A percentile compares a stretch with the other conserved stretches of the same genome.
These are phyloP conservation scores for Oxyruncus cristatus DNA, from an alignment of 2,113 vertebrate genomes.

Conservation along the genomic window DNA sequence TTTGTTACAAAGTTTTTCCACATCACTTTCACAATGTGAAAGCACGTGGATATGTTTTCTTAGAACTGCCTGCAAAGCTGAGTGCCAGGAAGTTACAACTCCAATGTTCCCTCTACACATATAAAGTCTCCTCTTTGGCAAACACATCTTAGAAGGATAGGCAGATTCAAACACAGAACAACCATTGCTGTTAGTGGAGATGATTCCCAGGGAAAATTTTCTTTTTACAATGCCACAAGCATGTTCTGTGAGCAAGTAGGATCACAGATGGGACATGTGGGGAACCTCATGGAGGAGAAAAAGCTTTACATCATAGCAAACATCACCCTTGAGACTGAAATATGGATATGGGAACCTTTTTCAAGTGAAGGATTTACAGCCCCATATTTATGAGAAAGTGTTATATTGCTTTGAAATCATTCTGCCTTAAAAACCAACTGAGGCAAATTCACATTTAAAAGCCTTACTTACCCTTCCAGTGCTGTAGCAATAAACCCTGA, in stretches of 20 bases:
- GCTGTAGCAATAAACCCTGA: not conserved
- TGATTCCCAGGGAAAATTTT: constrained; percentile 10
- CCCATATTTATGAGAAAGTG: not conserved
- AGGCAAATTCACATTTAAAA: not conserved
- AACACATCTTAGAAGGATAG: constrained; percentile 2
- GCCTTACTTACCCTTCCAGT: not conserved
- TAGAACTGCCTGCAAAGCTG: constrained; percentile 1
- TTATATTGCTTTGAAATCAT: not conserved
- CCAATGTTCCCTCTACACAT: not conserved
- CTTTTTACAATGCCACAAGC: not conserved
- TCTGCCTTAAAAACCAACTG: not conserved
- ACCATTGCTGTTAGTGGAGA: not conserved
- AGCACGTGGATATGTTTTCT: not conserved
- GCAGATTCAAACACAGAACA: not conserved
- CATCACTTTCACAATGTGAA: not conserved
- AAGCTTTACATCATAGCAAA: constrained; percentile 17
- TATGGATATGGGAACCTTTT: not conserved
- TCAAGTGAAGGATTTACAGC: constrained; percentile 28
- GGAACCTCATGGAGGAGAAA: not conserved
- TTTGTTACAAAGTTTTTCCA: constrained; percentile 22
- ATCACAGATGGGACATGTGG: not conserved
- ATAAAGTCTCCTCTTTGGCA: constrained; percentile 44
- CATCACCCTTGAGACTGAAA: not conserved
- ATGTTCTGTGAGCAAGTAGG: not conserved
- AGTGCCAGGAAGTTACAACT: constrained; percentile 26